Percentiles rank a stretch among this genome's conserved stretches.
These are phyloP conservation scores for Acleris holmiana DNA, from an alignment of 2,888 invertebrate genomes.

Conservation along the genomic window DNA sequence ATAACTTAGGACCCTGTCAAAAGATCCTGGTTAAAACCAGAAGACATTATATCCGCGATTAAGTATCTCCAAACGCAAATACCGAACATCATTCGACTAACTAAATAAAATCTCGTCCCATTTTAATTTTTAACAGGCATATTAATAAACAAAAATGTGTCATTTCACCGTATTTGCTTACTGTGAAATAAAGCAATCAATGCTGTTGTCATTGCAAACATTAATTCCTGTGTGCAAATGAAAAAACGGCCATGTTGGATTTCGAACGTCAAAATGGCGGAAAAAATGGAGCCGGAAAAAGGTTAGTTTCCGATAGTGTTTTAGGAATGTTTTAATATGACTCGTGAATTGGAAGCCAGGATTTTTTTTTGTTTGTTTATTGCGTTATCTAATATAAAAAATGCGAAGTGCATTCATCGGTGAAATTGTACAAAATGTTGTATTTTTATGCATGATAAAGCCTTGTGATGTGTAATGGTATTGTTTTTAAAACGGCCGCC, in stretches of 20 bases:
- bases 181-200: constrained; percentile 18
- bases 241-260: constrained; percentile 20
- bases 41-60: too few species aligned
- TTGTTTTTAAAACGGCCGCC: too few species aligned
- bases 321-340: constrained; percentile 2
- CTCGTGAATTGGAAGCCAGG: too few species aligned
- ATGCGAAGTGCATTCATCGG: too few species aligned
- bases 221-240: constrained; percentile 11
- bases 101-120: constrained; percentile 14
- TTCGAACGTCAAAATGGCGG: constrained; percentile 8
- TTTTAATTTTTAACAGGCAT: constrained; percentile 8
- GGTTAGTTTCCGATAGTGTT: not conserved
- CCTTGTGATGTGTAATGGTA: too few species aligned
- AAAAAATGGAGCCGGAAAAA: not conserved
- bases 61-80: too few species aligned
- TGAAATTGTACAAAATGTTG: too few species aligned
- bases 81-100: not conserved
- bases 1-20: too few species aligned
- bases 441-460: too few species aligned
- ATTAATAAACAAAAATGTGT: constrained; percentile 19
- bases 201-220: constrained; percentile 19
- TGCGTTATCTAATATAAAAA: too few species aligned
- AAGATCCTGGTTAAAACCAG: too few species aligned
- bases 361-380: too few species aligned
- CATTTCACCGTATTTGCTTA: constrained; percentile 8